Conservation (phyloP, 2,888 invertebrate species). For the Neoaliturus tenellus region DNA sequence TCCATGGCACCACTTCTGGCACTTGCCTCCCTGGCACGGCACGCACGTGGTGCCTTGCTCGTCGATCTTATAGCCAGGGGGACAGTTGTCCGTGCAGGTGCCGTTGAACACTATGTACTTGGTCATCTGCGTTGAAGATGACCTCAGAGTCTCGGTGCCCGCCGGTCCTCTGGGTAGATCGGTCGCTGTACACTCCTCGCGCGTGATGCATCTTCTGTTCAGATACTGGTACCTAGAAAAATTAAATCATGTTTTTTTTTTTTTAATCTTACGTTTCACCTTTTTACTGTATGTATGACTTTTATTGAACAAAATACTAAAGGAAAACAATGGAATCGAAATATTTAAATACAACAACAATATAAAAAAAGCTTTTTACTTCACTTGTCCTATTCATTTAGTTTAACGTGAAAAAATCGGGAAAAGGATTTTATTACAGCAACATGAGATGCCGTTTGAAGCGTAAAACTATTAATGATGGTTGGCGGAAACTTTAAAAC, state of each 20-base stretch:
- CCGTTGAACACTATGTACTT: conserved; percentile 75
- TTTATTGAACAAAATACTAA: too few species aligned
- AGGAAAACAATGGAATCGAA: too few species aligned
- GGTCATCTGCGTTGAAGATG: conserved; percentile 26
- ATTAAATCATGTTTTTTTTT: neutral
- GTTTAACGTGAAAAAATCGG: too few species aligned
- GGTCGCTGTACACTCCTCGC: conserved; percentile 70
- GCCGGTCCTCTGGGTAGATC: conserved; percentile 1
- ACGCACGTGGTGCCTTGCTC: conserved; percentile 66
- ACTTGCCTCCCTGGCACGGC: conserved; percentile 67
- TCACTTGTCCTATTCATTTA: too few species aligned
- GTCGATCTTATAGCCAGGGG: conserved; percentile 74
- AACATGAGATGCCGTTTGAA: too few species aligned
- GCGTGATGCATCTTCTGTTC: conserved; percentile 82
- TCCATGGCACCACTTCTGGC: conserved; percentile 76
- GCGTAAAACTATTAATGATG: too few species aligned
- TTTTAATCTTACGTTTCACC: too few species aligned
- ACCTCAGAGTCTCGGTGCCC: neutral
- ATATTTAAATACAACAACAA: too few species aligned
- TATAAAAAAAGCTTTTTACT: too few species aligned
- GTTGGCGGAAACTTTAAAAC: too few species aligned
- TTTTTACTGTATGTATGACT: too few species aligned
- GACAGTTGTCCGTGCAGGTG: conserved; percentile 75
- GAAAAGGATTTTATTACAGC: too few species aligned
- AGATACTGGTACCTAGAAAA: conserved; percentile 74